Evolutionary conservation across 2,113 vertebrate genomes (phyloP).

Genomic region (Aegotheles bennettii): DNA sequence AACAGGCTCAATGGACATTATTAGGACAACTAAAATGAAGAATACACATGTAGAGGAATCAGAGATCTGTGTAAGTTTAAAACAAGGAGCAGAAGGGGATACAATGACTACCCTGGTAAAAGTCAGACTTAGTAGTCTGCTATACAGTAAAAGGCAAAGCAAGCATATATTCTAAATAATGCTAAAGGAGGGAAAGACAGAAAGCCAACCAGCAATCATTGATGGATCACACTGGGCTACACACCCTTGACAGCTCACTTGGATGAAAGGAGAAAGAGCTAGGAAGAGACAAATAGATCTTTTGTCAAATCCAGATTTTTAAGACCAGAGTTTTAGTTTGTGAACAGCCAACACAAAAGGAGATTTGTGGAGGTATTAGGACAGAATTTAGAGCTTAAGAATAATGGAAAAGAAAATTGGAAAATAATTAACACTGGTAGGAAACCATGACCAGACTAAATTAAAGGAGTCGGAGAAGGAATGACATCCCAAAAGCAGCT

Average conservation of each 20-base stretch:
- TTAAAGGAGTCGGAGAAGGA: not conserved
- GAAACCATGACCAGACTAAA: not conserved
- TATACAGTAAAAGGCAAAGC: not conserved
- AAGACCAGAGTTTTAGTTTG: not conserved
- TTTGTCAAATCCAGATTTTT: not conserved
- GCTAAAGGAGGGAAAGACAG: not conserved
- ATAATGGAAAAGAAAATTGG: not conserved
- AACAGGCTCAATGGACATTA: not conserved
- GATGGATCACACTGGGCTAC: not conserved
- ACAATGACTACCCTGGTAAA: not conserved
- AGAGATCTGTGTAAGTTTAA: not conserved
- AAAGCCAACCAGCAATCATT: not conserved
- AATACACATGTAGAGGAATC: not conserved
- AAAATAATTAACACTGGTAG: not conserved
- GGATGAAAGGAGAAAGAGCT: not conserved
- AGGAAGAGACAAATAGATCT: not conserved
- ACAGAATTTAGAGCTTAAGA: not conserved
- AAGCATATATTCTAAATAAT: not conserved
- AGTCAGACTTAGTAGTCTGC: not conserved
- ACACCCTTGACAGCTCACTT: not conserved
- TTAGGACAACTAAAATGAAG: not conserved
- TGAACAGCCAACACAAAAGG: not conserved
- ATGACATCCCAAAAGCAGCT: not conserved
- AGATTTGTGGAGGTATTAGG: not conserved
- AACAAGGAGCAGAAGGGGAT: not conserved